These are phyloP conservation scores for Pungitius pungitius DNA, from an alignment of 2,113 vertebrate genomes.

Conservation along the genomic window DNA sequence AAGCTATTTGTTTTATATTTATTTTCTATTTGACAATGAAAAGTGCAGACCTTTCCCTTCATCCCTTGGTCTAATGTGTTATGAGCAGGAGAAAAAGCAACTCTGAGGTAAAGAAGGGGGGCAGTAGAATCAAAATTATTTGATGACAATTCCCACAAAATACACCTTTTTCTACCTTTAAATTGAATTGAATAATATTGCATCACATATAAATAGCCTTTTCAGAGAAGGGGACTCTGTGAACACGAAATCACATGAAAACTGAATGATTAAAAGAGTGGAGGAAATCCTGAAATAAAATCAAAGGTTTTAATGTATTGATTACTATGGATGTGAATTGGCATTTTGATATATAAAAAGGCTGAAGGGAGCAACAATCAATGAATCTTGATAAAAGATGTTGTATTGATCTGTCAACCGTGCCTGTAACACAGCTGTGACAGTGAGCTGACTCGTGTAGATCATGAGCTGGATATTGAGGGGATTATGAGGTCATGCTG, in stretches of 20 bases:
- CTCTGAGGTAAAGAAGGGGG: neutral
- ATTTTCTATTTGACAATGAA: neutral
- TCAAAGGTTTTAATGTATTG: neutral
- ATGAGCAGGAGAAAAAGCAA: neutral
- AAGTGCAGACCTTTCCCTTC: neutral
- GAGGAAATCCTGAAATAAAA: neutral
- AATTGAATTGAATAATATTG: neutral
- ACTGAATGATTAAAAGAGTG: neutral
- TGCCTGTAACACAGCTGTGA: too few relatives aligned
- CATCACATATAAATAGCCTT: neutral
- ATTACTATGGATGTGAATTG: neutral
- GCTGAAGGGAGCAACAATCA: neutral
- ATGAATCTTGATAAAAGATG: neutral
- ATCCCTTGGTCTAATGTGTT: neutral
- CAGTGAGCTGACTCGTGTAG: neutral
- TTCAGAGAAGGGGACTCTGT: neutral
- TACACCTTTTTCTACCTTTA: neutral
- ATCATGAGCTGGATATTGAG: conserved; percentile 29
- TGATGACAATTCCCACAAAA: conserved; percentile 2
- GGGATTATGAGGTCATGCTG: conserved; percentile 34
- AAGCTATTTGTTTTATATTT: neutral
- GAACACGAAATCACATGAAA: neutral
- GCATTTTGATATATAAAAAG: neutral
- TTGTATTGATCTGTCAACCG: neutral
- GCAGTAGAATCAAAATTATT: neutral